Base-by-base conservation (phyloP, 2,888 invertebrate genomes). In the Hyposoter didymator region DNA sequence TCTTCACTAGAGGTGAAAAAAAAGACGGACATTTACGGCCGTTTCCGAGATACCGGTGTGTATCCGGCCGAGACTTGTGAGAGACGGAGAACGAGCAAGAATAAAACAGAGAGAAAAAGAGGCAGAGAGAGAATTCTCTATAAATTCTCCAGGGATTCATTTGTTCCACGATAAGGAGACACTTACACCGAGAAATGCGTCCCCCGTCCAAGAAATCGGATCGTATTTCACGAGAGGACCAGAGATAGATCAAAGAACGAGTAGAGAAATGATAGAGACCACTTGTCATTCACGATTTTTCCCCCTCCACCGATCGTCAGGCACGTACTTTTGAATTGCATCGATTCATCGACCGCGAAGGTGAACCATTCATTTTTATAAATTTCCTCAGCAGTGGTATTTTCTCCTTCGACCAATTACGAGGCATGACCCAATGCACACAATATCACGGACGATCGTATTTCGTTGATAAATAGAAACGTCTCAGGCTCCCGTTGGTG, bases 141-240 rank as follows among this genome's bases (percentile, higher is more conserved):
- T 88, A 87, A 88, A 87, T 88, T 84, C 82, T 81, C 59, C 66
- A 74, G 80, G 85, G 85, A 86, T 85, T 82, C 85, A 81, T 85
- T 84, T 82, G 86, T 88, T 84, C 52, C 73, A 64, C 78, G 84
- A 84, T 81, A 66, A 84, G 84, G 66, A 78, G 80, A 82, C 73
- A 82, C 82, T 87, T 85, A 76, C 74, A 55, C 69, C 72, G 84
- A 81, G 55, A 82, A 80, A 80, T 72, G 59, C 74, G 70, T 10
- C 74, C 47, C 49, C 75, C 39, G 43, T 79, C 35, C 59, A 28
- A 59, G 79, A 80, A 84, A 80, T 85, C 85, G 83, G 70, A 85
- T 81, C 78, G 73, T 70, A 78, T 86, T 67, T 81, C 82, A 83
- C 72, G 28, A 43, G 69, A 64, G 82, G 52, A 75, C 55, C 22